Percentiles rank a stretch among this genome's conserved stretches.
These are phyloP conservation scores for Sarcophaga subvicina DNA, from an alignment of 2,888 invertebrate species.

Conservation along the genomic window DNA sequence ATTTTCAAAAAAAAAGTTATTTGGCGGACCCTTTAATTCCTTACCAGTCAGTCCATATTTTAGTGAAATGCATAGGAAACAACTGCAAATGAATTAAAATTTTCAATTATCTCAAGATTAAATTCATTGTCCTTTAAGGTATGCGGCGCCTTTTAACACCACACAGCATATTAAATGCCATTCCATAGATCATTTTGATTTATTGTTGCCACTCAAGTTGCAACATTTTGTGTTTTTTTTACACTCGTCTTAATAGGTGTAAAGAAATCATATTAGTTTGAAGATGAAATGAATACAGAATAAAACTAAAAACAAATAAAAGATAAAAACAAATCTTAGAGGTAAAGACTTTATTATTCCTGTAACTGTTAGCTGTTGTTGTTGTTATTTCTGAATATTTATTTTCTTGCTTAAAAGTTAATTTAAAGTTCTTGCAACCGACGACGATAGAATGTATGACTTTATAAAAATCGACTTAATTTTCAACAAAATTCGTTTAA, in stretches of 20 bases:
- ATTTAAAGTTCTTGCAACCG: conserved; percentile 65
- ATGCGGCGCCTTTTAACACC: neutral
- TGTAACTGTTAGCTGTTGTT: neutral
- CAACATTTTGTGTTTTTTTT: conserved; percentile 35
- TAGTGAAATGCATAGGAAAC: too few relatives aligned
- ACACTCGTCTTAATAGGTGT: conserved; percentile 57
- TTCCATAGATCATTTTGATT: conserved; percentile 64
- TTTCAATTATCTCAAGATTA: neutral
- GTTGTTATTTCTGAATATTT: conserved; percentile 16
- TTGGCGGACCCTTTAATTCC: too few relatives aligned
- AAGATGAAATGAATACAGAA: neutral
- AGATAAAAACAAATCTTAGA: conserved; percentile 17
- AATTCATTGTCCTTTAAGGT: neutral
- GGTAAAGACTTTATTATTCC: conserved; percentile 46
- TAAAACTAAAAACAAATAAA: neutral
- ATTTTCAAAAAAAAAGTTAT: too few relatives aligned
- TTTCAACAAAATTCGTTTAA: conserved; percentile 59
- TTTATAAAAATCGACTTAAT: conserved; percentile 58
- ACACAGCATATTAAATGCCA: neutral
- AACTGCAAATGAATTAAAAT: too few relatives aligned
- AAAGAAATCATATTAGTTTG: conserved; percentile 53
- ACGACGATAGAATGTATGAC: conserved; percentile 30
- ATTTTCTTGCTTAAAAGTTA: conserved; percentile 60
- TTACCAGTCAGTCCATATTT: too few relatives aligned
- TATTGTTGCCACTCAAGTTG: conserved; percentile 44